Evolutionary conservation across 2,113 vertebrate species (phyloP).

Genomic region (Scopus umbretta): DNA sequence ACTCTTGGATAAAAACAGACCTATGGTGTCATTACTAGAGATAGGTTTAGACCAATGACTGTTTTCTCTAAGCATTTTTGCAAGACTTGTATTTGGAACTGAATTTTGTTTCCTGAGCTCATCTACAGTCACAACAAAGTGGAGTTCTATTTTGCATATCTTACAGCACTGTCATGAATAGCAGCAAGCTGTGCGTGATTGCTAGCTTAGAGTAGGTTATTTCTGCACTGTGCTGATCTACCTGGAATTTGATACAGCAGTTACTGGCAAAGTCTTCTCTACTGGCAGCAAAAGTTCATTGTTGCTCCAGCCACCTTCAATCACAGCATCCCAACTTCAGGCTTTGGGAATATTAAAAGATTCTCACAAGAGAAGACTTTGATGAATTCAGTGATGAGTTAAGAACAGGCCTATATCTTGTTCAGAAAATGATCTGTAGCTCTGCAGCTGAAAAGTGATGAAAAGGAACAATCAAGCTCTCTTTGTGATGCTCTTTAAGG

Average conservation of each 20-base stretch:
- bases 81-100: neutral
- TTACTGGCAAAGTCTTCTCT: neutral
- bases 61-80: neutral
- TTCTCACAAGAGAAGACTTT: neutral
- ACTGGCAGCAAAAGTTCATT: neutral
- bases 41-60: neutral
- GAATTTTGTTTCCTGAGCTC: neutral
- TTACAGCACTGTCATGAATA: neutral
- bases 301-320: neutral
- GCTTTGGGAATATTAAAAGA: neutral
- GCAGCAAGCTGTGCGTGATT: neutral
- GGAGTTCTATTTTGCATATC: neutral
- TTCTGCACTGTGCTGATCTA: neutral
- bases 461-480: neutral
- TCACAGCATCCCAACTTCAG: neutral
- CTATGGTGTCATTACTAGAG: neutral
- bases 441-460: neutral
- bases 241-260: neutral
- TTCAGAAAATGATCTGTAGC: neutral
- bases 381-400: slow-evolving; percentile 19
- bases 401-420: neutral
- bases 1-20: neutral
- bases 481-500: neutral
- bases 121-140: neutral
- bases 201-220: neutral